Evolutionary conservation across 2,113 vertebrate species (phyloP), one percentile per base, ranked within the genome.

Genomic region (Gambusia affinis): DNA sequence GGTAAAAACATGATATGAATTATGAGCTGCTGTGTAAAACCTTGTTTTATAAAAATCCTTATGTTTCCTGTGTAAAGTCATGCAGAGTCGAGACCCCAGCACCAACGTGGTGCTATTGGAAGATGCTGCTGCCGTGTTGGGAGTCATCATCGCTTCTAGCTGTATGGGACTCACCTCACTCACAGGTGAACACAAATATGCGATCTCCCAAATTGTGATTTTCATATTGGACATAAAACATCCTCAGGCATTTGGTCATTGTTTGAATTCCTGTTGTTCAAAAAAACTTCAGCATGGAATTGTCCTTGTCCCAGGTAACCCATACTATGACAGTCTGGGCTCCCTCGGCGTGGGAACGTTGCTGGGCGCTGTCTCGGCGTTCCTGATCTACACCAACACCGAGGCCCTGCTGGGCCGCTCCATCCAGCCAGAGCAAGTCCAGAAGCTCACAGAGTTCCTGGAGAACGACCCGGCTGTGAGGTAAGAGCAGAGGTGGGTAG

Each of bases 361-460:
- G 81, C 83, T 99, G 78, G 97, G 97, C 31, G 64, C 93, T 0
- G 97, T 99, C 72, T 99, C 98, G 0, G 95, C 96, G 0, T 99
- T 99, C 92, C 96, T 99, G 2, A 99, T 99, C 93, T 98, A 99
- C 93, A 97, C 97, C 2, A 99, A 99, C 92, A 98, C 97, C 0
- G 96, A 99, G 91, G 98, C 97, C 4, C 95, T 99, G 60, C 89
- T 99, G 83, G 98, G 97, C 12, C 93, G 97, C 61, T 99, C 98
- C 84, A 99, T 99, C 84, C 95, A 97, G 81, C 91, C 97, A 0
- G 97, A 98, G 2, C 95, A 95, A 11, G 93, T 98, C 4, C 97
- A 98, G 73, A 96, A 96, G 73, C 96, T 99, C n/a, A 99, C 97
- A 0, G 98, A 99, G 89, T 94, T 98, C 76, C 87, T 99, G 80